Evolutionary conservation across 92 coral and sea anemone species (phyloP).

Genomic region (Chrysogorgia sp.): DNA sequence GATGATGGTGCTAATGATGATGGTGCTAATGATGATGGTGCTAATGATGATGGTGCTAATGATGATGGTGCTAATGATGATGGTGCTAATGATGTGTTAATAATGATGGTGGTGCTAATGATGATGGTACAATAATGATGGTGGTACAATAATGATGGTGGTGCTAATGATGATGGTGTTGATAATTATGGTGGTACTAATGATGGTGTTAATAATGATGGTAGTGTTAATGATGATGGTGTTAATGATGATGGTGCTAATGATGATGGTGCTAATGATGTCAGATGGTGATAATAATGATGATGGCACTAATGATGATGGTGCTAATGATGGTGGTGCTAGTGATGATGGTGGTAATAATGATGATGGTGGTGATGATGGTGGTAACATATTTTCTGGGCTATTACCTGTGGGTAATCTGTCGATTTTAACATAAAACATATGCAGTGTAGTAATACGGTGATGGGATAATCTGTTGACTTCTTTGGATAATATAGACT

Average conservation of each 20-base stretch:
- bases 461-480: too few relatives aligned
- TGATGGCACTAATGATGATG: neutral
- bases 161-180: neutral
- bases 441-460: too few relatives aligned
- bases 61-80: neutral
- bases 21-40: neutral
- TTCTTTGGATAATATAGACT: too few relatives aligned
- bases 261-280: conserved; percentile 3
- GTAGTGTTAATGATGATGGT: conserved; percentile 7
- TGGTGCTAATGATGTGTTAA: too few relatives aligned
- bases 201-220: conserved; percentile 13
- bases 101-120: neutral
- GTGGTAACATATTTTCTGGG: too few relatives aligned
- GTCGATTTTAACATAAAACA: too few relatives aligned
- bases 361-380: neutral
- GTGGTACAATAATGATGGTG: neutral
- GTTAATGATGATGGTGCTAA: conserved; percentile 15
- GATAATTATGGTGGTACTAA: neutral
- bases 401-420: too few relatives aligned
- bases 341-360: neutral
- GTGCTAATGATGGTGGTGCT: neutral
- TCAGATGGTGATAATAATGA: neutral
- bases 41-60: neutral
- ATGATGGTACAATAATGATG: too few relatives aligned
- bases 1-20: neutral